Evolutionary conservation across 2,797 vertebrate species (phyloP), one percentile per base, ranked within the genome.

Genomic region (Alcedo quadribrachys): DNA sequence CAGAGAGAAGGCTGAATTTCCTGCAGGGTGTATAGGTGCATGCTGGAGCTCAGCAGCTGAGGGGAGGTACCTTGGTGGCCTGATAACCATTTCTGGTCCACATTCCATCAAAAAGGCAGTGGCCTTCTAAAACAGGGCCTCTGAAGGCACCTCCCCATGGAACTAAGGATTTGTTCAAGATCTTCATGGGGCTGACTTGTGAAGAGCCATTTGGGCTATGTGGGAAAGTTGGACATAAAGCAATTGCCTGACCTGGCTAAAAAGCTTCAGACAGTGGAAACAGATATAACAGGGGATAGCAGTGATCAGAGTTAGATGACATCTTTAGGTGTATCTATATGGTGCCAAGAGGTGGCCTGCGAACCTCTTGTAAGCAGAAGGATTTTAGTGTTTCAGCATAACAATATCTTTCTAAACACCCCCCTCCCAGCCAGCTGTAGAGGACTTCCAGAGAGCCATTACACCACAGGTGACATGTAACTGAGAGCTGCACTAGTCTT

Each of bases 381-480:
- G 3, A 75, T 57, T 45, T 63, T 45, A 24, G 30, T 53, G 16
- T 37, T 71, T 84, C 19, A 33, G 40, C 3, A 1, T 6, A 65
- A 33, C 19, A 21, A 16, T 73, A 76, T 55, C 4, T 68, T 81
- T 46, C 48, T 46, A 37, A 81, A 45, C 21, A 45, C 3, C 27
- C 9, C 11, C 1, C 8, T 77, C 32, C 57, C 17, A 68, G 40
- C 25, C 53, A 76, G 54, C 69, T 48, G 24, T 5, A 73, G 33
- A 68, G 40, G 58, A 42, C 55, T 73, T 13, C 22, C 74, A 77
- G 65, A n/a, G 20, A 58, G 21, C 45, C 51, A 33, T 30, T 18
- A 65, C 42, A 70, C 37, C 33, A 42, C 55, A n/a, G 21, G 9
- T 20, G 79, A 54, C 22, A 32, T 0, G 0, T 2, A 35, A 58